Evolutionary conservation across 2,888 invertebrate genomes (phyloP), one percentile per base, ranked within the genome.

Genomic region (Macropis europaea): DNA sequence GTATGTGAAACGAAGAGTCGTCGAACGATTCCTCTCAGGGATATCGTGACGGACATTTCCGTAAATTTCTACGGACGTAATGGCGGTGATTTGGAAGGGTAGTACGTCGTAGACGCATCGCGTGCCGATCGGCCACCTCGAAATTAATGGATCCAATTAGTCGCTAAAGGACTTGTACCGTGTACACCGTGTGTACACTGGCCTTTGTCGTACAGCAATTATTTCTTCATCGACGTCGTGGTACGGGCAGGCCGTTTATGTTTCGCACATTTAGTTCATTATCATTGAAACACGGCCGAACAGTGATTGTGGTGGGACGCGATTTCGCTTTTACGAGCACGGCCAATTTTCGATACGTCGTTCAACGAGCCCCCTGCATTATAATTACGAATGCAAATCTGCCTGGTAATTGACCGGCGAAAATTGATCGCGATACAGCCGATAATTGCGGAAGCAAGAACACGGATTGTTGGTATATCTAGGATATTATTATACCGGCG

Each of bases 311-410:
- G 40, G 17, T 13, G 17, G 17, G 22, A 22, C 15, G 34, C 42
- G 42, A 57, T 57, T 43, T 66, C 76, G 52, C 43, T 38, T 52
- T 69, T 52, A 56, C 28, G 53, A 36, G 7, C 42, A 6, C 3
- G 9, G 24, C 19, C 19, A 70, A 73, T 71, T 71, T 70, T 54
- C 71, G 64, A 52, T 64, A 45, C 48, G 36, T 32, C 54, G 53
- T 54, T 48, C 9, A 26, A 7, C 22, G 22, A 7, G 17, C 5
- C 15, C 36, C 15, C 30, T 32, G 40, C 63, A 50, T 60, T 59
- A 63, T 73, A 63, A 73, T 64, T 73, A 70, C 59, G 42, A 40
- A 73, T 73, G 73, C 71, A 73, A 70, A 73, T 70, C 28, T 11
- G 17, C n/a, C 30, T 26, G 28, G 34, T 60, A 45, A 50, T 59